Evolutionary conservation across 2,888 invertebrate species (phyloP).

Genomic region (Harpagoxenus sublaevis): DNA sequence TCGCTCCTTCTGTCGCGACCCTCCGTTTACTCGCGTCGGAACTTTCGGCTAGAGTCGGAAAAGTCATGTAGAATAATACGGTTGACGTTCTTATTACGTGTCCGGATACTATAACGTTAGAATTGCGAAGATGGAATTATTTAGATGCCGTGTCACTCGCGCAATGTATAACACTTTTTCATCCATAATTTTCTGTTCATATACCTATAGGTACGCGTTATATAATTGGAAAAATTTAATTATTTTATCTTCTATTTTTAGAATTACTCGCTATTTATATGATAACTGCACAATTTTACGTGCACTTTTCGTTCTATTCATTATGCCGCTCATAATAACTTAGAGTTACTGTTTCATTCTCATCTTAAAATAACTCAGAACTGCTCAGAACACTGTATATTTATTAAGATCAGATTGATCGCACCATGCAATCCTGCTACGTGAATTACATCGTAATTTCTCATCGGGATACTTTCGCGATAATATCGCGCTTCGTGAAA

Average conservation of each 20-base stretch:
- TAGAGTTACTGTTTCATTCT: not conserved
- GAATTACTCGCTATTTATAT: not conserved
- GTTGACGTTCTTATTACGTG: conserved; percentile 10
- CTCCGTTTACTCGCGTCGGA: conserved; percentile 38
- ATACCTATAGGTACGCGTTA: not conserved
- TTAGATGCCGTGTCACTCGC: not conserved
- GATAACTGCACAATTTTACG: not conserved
- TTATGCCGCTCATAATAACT: not conserved
- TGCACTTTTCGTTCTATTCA: not conserved
- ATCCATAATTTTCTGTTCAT: not conserved
- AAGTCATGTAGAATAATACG: conserved; percentile 31
- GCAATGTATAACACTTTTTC: not conserved
- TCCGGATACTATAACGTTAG: conserved; percentile 1
- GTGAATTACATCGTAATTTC: conserved; percentile 35
- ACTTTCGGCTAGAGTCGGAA: conserved; percentile 37
- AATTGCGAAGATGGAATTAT: not conserved
- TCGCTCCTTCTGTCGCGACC: conserved; percentile 10
- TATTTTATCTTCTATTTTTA: not conserved
- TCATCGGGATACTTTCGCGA: conserved; percentile 24
- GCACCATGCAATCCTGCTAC: not conserved
- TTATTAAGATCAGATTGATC: not conserved
- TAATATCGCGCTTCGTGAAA: conserved; percentile 28
- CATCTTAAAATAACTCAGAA: not conserved
- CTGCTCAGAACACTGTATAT: not conserved
- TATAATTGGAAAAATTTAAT: not conserved